Base-by-base conservation (phyloP, 1,140 invertebrate species). In the Chlorops oryzae region DNA sequence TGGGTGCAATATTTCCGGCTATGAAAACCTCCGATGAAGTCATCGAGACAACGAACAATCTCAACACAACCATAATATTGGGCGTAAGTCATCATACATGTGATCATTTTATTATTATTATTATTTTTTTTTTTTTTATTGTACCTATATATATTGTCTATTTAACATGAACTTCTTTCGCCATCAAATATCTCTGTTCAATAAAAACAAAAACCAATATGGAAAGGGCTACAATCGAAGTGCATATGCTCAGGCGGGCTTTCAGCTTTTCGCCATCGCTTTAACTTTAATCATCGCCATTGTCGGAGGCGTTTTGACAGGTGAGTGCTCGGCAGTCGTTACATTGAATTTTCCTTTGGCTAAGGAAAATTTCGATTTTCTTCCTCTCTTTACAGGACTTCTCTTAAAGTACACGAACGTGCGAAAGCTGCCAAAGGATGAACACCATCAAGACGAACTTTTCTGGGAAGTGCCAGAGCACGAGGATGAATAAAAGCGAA, bases 281-380 rank as follows among this genome's bases (percentile, higher is more conserved):
- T 65, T 87, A 5, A 92, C 90, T 1, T 41, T 94, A 1, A 68
- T 67, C 7, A 75, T 90, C 22, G 83, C 88, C 34, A 74, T 90
- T 25, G 75, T 82, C 45, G 82, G 84, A n/a, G 92, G 91, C 39
- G 62, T 84, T 53, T 53, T 91, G 47, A 89, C 90, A 73, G 92
- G 92, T 92, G 74, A 70, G 58, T 39, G 51, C 44, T 50, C 38
- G 7, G 50, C 21, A 13, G 42, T 44, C 42, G 17, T 25, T 12
- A n/a, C n/a, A n/a, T n/a, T n/a, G n/a, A n/a, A n/a, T 17, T 35
- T 45, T 18, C 5, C 9, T 15, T 35, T 39, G 13, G n/a, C 44
- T 34, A 22, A 5, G n/a, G 17, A 25, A 37, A 32, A 35, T 5
- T 47, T 5, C 15, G 21, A 34, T 7, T 2, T 17, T 47, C 24